These are phyloP conservation scores for Hippocampus guttulatus DNA, from an alignment of 2,113 vertebrate species.

Conservation along the genomic window DNA sequence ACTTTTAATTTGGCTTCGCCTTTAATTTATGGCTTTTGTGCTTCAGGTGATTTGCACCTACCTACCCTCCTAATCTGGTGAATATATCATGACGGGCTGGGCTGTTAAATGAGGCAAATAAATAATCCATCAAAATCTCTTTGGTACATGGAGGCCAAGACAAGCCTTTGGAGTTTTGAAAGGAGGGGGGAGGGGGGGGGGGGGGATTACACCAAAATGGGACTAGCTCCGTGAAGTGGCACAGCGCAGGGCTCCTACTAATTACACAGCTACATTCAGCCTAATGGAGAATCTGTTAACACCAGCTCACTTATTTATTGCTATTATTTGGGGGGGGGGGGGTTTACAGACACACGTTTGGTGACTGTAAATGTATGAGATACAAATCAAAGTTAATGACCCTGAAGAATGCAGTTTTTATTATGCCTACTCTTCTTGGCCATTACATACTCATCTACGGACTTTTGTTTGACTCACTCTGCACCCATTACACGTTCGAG, in stretches of 20 bases:
- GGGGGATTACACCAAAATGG: not conserved
- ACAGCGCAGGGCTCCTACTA: not conserved
- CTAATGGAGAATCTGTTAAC: not conserved
- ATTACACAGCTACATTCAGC: not conserved
- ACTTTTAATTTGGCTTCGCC: no score
- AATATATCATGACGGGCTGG: no score
- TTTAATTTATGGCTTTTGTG: no score
- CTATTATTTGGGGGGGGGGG: not conserved
- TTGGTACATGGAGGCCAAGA: no score
- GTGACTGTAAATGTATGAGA: not conserved
- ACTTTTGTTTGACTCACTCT: slow-evolving; percentile 45
- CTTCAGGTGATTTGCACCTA: no score
- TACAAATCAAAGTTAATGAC: slow-evolving; percentile 23
- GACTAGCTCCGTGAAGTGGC: not conserved
- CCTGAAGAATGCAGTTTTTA: slow-evolving; percentile 29
- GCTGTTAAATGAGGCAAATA: no score
- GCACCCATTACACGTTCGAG: slow-evolving; percentile 11
- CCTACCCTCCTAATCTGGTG: no score
- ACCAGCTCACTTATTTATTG: not conserved
- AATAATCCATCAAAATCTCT: no score
- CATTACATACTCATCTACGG: slow-evolving; percentile 37
- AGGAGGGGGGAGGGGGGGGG: no score
- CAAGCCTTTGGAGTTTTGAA: no score
- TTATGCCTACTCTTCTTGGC: slow-evolving; percentile 17
- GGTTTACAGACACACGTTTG: not conserved